Evolutionary conservation across 2,888 invertebrate genomes (phyloP), one percentile per base, ranked within the genome.

Genomic region (Drosophila neonasuta): DNA sequence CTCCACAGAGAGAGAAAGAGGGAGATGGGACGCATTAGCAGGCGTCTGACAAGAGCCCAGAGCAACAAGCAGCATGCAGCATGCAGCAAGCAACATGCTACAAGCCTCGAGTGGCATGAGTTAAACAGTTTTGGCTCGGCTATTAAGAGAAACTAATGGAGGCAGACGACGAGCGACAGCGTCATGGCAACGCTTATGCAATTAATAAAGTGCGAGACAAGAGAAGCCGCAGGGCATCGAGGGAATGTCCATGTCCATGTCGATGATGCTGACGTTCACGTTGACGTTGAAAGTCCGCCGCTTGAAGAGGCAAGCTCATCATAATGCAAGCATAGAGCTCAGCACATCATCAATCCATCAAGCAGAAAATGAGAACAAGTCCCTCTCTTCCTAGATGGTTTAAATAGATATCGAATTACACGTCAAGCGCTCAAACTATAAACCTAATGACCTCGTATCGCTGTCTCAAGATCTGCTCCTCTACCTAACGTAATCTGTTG

Each of bases 81-180:
- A 29, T 32, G 60, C 61, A 52, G 24, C 17, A 17, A n/a, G 45
- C 39, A 51, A 11, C 52, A 30, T 39, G 60, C 61, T 46, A 52
- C 52, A 64, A 41, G 42, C 58, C 30, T 76, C 50, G 74, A 83
- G 81, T 72, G 55, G 64, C 65, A 69, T 29, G 57, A 79, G 79
- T 50, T 81, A 81, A 84, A 80, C 85, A 77, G 80, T 81, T 80
- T 79, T 81, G 54, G 54, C 72, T 60, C 59, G 66, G 68, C 82
- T 73, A 84, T 81, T 81, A 81, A 69, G 66, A 73, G 71, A 70
- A 57, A 75, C 79, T 82, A 84, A 84, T 84, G 82, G 85, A 81
- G 63, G 61, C 80, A 79, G 70, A 68, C 68, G 36, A 36, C 34
- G 9, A 39, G 20, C 50, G 58, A 41, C 20, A 9, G 48, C n/a